phyloP scores from a whole-genome alignment of 2,113 vertebrate species.

The Psittacula cyanocephala region DNA sequence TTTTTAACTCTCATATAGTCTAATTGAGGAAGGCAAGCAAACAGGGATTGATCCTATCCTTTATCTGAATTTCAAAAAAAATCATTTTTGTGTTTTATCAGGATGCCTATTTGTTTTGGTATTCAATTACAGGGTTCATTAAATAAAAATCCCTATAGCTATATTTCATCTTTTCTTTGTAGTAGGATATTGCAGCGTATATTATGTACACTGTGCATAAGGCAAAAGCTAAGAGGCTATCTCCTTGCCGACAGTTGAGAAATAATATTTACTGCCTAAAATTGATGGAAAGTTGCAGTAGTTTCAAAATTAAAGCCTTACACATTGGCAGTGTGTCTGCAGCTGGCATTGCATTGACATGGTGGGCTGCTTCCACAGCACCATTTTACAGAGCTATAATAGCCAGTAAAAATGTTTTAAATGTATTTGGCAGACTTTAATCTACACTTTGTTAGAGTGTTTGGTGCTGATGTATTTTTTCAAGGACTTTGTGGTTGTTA shows the following conservation, averaged over 20 bases:
- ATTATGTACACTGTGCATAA: background rate
- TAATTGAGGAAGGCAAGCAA: background rate
- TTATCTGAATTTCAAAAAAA: background rate
- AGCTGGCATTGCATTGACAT: accelerated
- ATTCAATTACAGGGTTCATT: slow-evolving; percentile 53
- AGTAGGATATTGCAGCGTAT: background rate
- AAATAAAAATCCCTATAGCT: slow-evolving; percentile 14
- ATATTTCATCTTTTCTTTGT: slow-evolving; percentile 34
- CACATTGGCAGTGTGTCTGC: background rate
- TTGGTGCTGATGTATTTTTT: slow-evolving; percentile 55
- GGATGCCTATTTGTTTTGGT: slow-evolving; percentile 20
- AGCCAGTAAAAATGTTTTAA: slow-evolving; percentile 17
- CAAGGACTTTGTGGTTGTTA: slow-evolving; percentile 50
- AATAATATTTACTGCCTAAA: background rate
- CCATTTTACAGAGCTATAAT: background rate
- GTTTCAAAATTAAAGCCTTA: background rate
- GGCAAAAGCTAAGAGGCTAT: background rate
- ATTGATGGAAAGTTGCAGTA: background rate
- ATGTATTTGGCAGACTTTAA: slow-evolving; percentile 52
- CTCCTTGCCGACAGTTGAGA: background rate
- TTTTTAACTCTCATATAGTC: background rate
- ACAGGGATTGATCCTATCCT: background rate
- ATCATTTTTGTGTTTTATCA: background rate
- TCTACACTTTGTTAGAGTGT: slow-evolving; percentile 19
- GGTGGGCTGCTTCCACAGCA: background rate